phyloP scores from a whole-genome alignment of 2,888 invertebrate species.

The Drosophila mayaguana region DNA sequence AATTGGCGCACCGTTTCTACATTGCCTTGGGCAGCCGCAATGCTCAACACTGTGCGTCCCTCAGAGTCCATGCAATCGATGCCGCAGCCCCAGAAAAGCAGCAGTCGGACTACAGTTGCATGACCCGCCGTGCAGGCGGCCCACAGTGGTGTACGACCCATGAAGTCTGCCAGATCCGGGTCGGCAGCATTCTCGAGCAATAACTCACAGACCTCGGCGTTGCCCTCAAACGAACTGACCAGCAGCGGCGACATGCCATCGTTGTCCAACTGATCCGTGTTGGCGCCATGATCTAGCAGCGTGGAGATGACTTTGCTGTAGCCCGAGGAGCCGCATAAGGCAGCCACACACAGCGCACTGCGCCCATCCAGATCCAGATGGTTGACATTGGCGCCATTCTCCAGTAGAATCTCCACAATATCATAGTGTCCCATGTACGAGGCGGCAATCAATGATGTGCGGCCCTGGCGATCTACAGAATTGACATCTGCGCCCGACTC shows the following conservation, averaged over 20 bases:
- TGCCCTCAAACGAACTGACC: conserved; percentile 96
- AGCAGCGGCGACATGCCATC: conserved; percentile 95
- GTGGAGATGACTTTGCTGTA: conserved; percentile 89
- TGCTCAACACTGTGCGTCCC: conserved; percentile 94
- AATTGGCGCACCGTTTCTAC: conserved; percentile 95
- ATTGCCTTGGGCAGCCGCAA: conserved; percentile 94
- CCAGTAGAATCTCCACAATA: conserved; percentile 93
- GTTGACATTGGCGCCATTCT: conserved; percentile 93
- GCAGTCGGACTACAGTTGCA: conserved; percentile 92
- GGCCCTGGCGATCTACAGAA: conserved; percentile 94
- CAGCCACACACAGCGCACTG: conserved; percentile 94
- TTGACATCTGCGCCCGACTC: conserved; percentile 92
- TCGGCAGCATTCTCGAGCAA: conserved; percentile 96
- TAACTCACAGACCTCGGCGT: conserved; percentile 95
- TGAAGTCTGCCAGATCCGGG: conserved; percentile 93
- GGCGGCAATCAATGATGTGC: conserved; percentile 97
- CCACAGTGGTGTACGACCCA: conserved; percentile 94
- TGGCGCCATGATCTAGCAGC: conserved; percentile 92
- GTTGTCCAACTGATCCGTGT: conserved; percentile 92
- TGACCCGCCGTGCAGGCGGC: conserved; percentile 97
- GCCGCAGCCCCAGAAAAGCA: conserved; percentile 98
- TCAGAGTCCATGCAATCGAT: conserved; percentile 97
- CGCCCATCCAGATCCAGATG: conserved; percentile 95
- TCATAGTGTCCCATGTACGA: conserved; percentile 98
- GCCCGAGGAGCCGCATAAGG: conserved; percentile 92